phyloP scores from a whole-genome alignment of 2,113 vertebrate species.

The Porphyrio hochstetteri region DNA sequence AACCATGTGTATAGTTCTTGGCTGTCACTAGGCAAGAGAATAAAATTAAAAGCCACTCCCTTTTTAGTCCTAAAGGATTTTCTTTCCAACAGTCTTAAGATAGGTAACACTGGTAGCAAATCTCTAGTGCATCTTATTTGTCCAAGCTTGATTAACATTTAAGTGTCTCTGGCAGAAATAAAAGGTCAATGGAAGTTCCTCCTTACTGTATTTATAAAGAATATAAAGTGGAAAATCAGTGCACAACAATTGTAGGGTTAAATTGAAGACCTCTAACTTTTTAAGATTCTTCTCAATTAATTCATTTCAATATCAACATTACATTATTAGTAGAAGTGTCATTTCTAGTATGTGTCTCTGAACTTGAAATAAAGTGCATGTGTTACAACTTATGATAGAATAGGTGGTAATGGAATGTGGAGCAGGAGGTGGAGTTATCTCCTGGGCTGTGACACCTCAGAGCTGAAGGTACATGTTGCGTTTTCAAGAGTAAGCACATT shows the following conservation, averaged over 20 bases:
- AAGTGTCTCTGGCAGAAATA: not conserved
- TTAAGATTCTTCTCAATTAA: not conserved
- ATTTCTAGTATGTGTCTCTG: not conserved
- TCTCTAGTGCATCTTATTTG: not conserved
- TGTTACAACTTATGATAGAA: not conserved
- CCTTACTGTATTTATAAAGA: not conserved
- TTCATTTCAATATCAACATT: not conserved
- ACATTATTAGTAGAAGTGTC: not conserved
- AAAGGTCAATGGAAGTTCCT: not conserved
- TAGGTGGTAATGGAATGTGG: not conserved
- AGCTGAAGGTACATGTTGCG: not conserved
- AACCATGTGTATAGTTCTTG: not conserved
- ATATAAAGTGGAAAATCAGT: not conserved
- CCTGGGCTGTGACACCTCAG: not conserved
- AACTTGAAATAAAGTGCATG: not conserved
- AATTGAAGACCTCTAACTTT: not conserved
- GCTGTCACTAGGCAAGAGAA: not conserved
- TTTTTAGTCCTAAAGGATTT: constrained; percentile 1
- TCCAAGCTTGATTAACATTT: not conserved
- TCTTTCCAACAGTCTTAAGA: not conserved
- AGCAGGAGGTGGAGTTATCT: not conserved
- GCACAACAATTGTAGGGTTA: not conserved
- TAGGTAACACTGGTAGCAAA: not conserved
- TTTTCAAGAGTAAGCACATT: not conserved
- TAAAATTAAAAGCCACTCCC: not conserved